Base-by-base conservation (phyloP, 2,113 vertebrate genomes). In the Kryptolebias marmoratus region DNA sequence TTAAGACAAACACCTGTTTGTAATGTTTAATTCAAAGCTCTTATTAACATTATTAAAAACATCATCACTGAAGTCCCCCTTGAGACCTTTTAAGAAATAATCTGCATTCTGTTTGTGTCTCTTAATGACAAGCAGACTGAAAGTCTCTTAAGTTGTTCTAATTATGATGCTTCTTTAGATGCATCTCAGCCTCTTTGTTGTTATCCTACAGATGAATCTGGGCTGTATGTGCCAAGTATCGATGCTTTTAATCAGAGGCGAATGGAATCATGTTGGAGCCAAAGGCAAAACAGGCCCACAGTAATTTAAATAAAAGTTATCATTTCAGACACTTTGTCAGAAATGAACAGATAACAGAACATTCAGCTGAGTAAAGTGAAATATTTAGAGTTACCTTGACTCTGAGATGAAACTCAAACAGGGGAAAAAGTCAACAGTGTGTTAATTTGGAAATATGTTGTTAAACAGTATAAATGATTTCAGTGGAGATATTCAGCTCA, bases 151-250 rank as follows among this genome's bases (percentile, higher is more conserved):
- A 8, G 44, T 11, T 45, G 2, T 58, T 68, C 71, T 48, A 79
- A 85, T 88, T 68, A 68, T 57, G 27, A 62, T 47, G 27, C 59
- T 64, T 56, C 64, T 68, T 61, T 84, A 57, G 85, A 77, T 36
- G 32, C 32, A 36, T 36, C 32, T 10, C 7, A 55, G 11, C 4
- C 15, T 45, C 15, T 45, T 61, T 70, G 31, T 65, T 65, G 65
- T 50, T 56, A 15, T 67, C n/a, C 36, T 36, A 10, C 48, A 52
- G 32, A 58, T 15, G 8, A 13, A 62, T 71, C 13, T 42, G 6
- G 5, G 14, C 13, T 54, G 4, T 48, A 48, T 72, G 59, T 72
- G 59, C 54, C 52, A 48, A 18, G 68, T 48, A 64, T 68, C 49
- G 59, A 63, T 56, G 53, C 36, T 61, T 58, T 56, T 36, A 45